Base-by-base conservation (phyloP, 2,113 vertebrate species). In the Smithornis capensis region DNA sequence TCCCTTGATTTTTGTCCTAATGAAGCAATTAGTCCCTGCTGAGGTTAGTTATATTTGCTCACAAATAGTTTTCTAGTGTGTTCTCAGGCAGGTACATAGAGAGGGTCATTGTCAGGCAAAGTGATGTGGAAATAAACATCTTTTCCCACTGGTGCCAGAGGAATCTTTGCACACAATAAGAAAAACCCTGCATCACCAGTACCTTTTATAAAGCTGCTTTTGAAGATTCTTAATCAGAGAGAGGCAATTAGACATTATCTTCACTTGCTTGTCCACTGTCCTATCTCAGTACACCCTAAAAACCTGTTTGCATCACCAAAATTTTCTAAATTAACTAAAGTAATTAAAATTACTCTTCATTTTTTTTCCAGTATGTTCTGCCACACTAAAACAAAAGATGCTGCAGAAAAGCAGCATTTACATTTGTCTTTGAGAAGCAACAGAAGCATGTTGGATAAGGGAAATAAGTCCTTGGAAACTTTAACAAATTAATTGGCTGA, bases 1-100 rank as follows among this genome's bases (percentile, higher is more conserved):
- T 84, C 22, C 28, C 35, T 86, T 71, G 19, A 63, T 90, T 90
- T 95, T 83, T 84, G 40, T 52, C 57, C 75, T 79, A 79, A 87
- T 50, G 74, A 92, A 95, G 65, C 83, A 82, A 89, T 89, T 95
- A 91, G 44, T 68, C n/a, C 40, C 37, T 33, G 56, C 62, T 78
- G 53, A 82, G 65, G 80, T 84, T 83, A 75, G 47, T 40, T 79
- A 3, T 6, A 65, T 69, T 31, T 87, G 74, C 28, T 92, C 56
- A 50, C 56, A 91, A 75, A 62, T 35, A 83, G 37, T 65, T 94
- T 94, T 64, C 59, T 9, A 45, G 63, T 25, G 22, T 10, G 5
- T 86, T 86, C 35, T 74, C 52, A 33, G 25, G 63, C 35, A 92
- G 52, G 64, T 78, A 81, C 29, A 50, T 5, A 40, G 50, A 67